Evolutionary conservation across 2,113 vertebrate genomes (phyloP), one percentile per base, ranked within the genome.

Genomic region (Sturnira hondurensis): DNA sequence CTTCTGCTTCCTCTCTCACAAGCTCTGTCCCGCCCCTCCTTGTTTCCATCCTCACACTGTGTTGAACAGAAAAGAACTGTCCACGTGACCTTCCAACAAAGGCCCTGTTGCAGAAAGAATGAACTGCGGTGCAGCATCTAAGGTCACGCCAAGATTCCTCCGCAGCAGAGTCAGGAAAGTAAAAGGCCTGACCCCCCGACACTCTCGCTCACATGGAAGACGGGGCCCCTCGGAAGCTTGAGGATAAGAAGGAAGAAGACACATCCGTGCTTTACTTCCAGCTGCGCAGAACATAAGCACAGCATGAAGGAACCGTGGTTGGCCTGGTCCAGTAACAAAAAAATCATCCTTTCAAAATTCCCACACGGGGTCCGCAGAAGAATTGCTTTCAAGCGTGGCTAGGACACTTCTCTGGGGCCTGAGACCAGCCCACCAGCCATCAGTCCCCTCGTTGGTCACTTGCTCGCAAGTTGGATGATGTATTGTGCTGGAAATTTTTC

Each of bases 401-500:
- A 19, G 11, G 22, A 36, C 33, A 41, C 14, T 90, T 95, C 85
- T n/a, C 13, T 41, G 31, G 22, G 14, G 17, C 73, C 50, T 26
- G 14, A n/a, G 50, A 61, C 31, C 38, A 76, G 31, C 31, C 13
- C 38, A 11, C 33, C 38, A 71, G 63, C 28, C 76, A 52, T 63
- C 61, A 68, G 80, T 94, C 91, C 82, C 52, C 54, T 93, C 86
- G 54, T 67, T 65, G 87, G 41, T 61, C 17, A 24, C 41, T 70
- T 56, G 41, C 45, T 96, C 88, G 92, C 96, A 92, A 97, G 47
- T 76, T 87, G 36, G 26, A 82, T 81, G 82, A 17, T 91, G 73
- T 92, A 67, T 78, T 91, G n/a, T 33, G 95, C 96, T 71, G 85
- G 31, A 98, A 95, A 94, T 86, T 94, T 86, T 97, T 67, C 95